Evolutionary conservation across 2,113 vertebrate genomes (phyloP).

Genomic region (Anhinga rufa): DNA sequence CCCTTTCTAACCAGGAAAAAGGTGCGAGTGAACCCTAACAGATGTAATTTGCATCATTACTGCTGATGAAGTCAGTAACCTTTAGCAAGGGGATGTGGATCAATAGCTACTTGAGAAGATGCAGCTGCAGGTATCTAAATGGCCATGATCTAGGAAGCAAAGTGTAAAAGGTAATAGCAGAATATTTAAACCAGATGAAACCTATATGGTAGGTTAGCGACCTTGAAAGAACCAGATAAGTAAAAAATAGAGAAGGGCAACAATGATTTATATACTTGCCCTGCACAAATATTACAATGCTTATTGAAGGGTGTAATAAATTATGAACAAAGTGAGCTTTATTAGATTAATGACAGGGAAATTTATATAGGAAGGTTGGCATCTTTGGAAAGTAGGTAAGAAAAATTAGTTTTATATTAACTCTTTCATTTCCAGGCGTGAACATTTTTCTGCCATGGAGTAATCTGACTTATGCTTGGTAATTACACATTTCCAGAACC

Average conservation of each 20-base stretch:
- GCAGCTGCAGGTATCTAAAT: conserved; percentile 38
- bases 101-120: conserved; percentile 29
- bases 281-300: conserved; percentile 28
- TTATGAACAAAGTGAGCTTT: conserved; percentile 30
- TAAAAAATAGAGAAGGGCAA: conserved; percentile 9
- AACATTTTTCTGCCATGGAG: not conserved
- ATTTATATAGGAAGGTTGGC: not conserved
- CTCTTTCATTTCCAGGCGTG: not conserved
- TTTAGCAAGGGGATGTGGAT: conserved; percentile 57
- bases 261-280: conserved; percentile 38
- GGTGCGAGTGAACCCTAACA: not conserved
- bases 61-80: conserved; percentile 49
- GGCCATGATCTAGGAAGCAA: conserved; percentile 14
- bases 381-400: not conserved
- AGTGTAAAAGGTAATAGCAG: conserved; percentile 15
- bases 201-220: conserved; percentile 34
- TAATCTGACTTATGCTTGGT: not conserved
- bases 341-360: conserved; percentile 14
- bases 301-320: conserved; percentile 37
- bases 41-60: conserved; percentile 14
- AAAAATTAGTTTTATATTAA: not conserved
- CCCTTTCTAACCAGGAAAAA: not conserved
- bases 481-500: not conserved
- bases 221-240: conserved; percentile 31
- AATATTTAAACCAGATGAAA: conserved; percentile 64